Evolutionary conservation across 2,797 vertebrate species (phyloP), one percentile per base, ranked within the genome.

Genomic region (Platyrinchus mystaceus): DNA sequence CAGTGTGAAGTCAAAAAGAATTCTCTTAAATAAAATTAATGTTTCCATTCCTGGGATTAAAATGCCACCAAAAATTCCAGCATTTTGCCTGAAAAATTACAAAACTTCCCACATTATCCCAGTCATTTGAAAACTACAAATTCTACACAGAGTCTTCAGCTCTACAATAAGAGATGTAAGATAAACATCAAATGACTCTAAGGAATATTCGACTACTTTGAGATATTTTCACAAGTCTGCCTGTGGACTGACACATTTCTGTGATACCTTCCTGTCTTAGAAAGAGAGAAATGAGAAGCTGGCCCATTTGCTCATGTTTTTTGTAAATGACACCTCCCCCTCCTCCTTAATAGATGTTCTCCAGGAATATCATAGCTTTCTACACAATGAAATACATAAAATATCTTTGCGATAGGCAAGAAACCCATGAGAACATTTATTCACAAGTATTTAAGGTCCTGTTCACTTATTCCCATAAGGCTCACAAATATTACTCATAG

Each of bases 271-370:
- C 37, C 34, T 58, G 53, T 36, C 23, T 71, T 10, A 60, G 37
- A 23, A 71, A 62, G 36, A 60, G 2, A 68, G 21, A 87, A 93
- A 64, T 52, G 16, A 60, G 26, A 27, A 68, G 37, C 6, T 71
- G 30, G 7, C 4, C 16, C 21, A 36, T 53, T 84, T 60, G 23
- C 5, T 41, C 8, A 4, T 46, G 46, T 28, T 67, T 60, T 68
- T 55, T 58, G 6, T 24, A 52, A 14, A 64, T 43, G 2, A 62
- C 6, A 32, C 12, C 2, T 1, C 2, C 17, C 5, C 0, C 0
- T 2, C n/a, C 7, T 9, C 46, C 10, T 26, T 13, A 44, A 44
- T 1, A 23, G 18, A 49, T 11, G 4, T 71, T 89, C 78, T 79
- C 34, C 58, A 69, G 46, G 66, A 71, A 46, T 26, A 73, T 9